Evolutionary conservation across 2,888 invertebrate genomes (phyloP).

Genomic region (Dendrolimus pini): DNA sequence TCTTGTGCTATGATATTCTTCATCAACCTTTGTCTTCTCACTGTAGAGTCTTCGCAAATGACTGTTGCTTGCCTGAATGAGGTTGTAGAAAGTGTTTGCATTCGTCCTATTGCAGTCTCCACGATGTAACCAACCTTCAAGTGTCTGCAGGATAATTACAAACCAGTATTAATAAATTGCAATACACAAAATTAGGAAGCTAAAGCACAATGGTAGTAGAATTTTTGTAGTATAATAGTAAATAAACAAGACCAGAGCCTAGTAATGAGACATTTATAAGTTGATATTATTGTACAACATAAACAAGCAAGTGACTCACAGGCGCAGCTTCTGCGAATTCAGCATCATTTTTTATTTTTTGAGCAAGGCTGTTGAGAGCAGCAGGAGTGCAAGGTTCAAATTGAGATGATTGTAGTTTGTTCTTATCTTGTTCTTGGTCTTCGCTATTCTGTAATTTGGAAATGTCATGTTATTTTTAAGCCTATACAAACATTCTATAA

Average conservation of each 20-base stretch:
- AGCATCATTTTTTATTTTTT: slow-evolving; percentile 91
- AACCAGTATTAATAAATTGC: no score
- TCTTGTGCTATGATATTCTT: slow-evolving; percentile 88
- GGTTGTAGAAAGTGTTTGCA: slow-evolving; percentile 92
- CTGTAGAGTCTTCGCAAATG: slow-evolving; percentile 90
- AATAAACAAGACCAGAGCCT: no score
- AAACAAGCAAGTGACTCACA: slow-evolving; percentile 43
- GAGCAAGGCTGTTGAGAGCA: slow-evolving; percentile 83
- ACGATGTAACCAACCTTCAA: slow-evolving; percentile 93
- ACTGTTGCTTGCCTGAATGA: slow-evolving; percentile 95
- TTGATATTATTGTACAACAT: no score
- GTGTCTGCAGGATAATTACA: slow-evolving; percentile 68
- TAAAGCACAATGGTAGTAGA: no score
- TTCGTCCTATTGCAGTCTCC: slow-evolving; percentile 95
- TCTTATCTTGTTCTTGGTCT: slow-evolving; percentile 93
- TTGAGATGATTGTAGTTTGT: slow-evolving; percentile 85
- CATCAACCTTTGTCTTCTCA: slow-evolving; percentile 90
- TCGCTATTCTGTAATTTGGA: slow-evolving; percentile 82
- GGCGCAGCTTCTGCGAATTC: slow-evolving; percentile 90
- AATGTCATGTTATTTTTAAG: background rate
- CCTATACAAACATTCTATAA: background rate
- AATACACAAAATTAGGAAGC: no score
- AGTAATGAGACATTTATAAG: no score
- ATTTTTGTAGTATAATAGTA: no score
- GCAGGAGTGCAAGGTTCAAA: slow-evolving; percentile 88